phyloP scores from a whole-genome alignment of 92 coral and sea anemone species.

The Meandrina meandrites region DNA sequence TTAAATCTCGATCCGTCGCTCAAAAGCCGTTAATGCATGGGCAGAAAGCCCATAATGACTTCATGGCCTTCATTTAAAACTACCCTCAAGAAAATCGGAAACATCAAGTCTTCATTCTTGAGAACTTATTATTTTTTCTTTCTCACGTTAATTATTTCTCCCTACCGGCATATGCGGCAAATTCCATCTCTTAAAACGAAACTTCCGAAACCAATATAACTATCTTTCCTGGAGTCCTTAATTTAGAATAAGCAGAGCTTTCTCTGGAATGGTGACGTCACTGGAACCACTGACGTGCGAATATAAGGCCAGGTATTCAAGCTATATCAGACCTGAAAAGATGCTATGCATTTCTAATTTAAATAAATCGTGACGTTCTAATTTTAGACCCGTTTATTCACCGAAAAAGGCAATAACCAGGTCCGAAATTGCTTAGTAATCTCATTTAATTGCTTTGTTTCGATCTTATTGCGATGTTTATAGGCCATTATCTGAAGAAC shows the following conservation, averaged over 20 bases:
- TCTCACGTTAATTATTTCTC: slow-evolving; percentile 14
- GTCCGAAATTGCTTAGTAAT: neutral
- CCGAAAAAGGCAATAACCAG: neutral
- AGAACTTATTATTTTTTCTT: neutral
- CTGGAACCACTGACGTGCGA: neutral
- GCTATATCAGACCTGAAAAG: neutral
- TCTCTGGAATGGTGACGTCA: neutral
- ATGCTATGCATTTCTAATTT: neutral
- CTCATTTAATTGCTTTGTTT: neutral
- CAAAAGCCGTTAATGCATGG: neutral
- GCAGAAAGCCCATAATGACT: neutral
- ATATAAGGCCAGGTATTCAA: neutral
- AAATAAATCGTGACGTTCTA: neutral
- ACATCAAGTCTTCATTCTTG: neutral
- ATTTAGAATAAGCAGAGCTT: neutral
- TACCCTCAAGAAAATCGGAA: neutral
- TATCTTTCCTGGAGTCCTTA: neutral
- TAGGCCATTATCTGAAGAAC: neutral
- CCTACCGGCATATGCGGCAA: slow-evolving; percentile 4
- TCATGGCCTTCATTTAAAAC: neutral
- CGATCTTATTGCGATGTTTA: neutral
- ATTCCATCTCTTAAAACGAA: slow-evolving; percentile 9
- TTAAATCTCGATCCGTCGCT: neutral
- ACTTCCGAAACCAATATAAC: slow-evolving; percentile 33
- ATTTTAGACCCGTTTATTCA: neutral